These are phyloP conservation scores for Salticus scenicus DNA, from an alignment of 2,888 invertebrate genomes.

Conservation along the genomic window DNA sequence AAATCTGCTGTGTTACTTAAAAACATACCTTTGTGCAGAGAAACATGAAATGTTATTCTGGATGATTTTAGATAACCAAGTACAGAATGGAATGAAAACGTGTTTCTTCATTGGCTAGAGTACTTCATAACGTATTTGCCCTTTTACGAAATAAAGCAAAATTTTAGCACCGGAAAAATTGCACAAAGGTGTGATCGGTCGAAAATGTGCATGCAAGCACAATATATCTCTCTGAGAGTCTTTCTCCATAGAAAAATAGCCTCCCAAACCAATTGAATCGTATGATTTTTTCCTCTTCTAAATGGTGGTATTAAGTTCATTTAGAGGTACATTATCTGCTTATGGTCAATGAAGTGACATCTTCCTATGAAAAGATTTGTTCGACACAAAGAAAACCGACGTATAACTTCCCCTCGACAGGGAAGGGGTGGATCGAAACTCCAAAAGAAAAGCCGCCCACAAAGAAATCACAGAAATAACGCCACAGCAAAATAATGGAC, in stretches of 20 bases:
- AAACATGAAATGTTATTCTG: too few species aligned
- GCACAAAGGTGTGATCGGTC: not conserved
- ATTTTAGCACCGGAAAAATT: not conserved
- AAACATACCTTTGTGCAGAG: too few species aligned
- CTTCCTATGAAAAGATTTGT: not conserved
- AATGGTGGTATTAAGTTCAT: not conserved
- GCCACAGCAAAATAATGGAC: constrained; percentile 16
- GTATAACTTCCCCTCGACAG: not conserved
- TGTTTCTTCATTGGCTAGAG: too few species aligned
- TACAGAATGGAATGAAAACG: too few species aligned
- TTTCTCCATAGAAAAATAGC: not conserved
- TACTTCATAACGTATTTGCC: too few species aligned
- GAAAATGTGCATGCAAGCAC: not conserved
- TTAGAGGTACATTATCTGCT: not conserved
- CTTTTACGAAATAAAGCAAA: not conserved
- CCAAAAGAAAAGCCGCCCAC: constrained; percentile 5
- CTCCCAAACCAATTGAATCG: not conserved
- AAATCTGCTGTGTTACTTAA: too few species aligned
- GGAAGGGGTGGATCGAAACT: not conserved
- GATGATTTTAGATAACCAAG: too few species aligned
- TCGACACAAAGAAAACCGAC: not conserved
- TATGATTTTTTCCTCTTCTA: not conserved
- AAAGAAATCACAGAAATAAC: not conserved
- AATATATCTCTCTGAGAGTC: not conserved
- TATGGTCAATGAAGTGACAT: not conserved